Percentiles rank a stretch among this genome's conserved stretches.
Conservation (phyloP, 2,113 vertebrate species). For the Rhea americana region DNA sequence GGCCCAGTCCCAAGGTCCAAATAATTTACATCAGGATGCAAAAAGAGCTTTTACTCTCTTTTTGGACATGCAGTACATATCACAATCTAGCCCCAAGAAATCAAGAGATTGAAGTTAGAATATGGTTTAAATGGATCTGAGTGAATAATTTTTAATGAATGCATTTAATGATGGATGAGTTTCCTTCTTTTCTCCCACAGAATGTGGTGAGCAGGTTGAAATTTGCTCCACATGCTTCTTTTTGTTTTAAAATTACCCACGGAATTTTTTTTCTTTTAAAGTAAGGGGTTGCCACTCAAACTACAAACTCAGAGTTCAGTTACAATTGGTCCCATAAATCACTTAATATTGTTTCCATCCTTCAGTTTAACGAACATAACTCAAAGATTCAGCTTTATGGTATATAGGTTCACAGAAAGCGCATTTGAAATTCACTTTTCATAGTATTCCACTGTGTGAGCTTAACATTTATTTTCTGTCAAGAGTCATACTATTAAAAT, state of each 20-base stretch:
- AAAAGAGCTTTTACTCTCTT: not conserved
- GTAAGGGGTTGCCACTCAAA: not conserved
- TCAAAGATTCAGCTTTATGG: slow-evolving; percentile 31
- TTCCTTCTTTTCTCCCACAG: slow-evolving; percentile 19
- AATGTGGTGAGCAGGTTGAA: not conserved
- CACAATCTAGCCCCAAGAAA: slow-evolving; percentile 37
- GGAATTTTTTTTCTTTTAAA: slow-evolving; percentile 13
- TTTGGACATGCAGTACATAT: slow-evolving; percentile 20
- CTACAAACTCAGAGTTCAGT: slow-evolving; percentile 13
- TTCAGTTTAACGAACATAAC: slow-evolving; percentile 24
- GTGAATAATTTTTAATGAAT: slow-evolving; percentile 59
- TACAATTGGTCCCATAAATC: slow-evolving; percentile 1
- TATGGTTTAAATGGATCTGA: slow-evolving; percentile 34
- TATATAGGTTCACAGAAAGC: slow-evolving; percentile 13
- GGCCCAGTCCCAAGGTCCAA: not conserved
- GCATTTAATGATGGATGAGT: slow-evolving; percentile 54
- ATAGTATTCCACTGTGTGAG: slow-evolving; percentile 49
- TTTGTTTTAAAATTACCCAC: not conserved
- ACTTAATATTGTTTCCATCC: slow-evolving; percentile 26
- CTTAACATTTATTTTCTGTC: slow-evolving; percentile 50
- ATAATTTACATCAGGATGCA: not conserved
- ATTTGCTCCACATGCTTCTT: slow-evolving; percentile 5
- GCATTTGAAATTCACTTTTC: slow-evolving; percentile 61
- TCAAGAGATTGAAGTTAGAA: slow-evolving; percentile 48
- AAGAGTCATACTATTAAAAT: slow-evolving; percentile 30